Evolutionary conservation across 2,797 vertebrate species (phyloP), one percentile per base, ranked within the genome.

Genomic region (Danionella dracula): DNA sequence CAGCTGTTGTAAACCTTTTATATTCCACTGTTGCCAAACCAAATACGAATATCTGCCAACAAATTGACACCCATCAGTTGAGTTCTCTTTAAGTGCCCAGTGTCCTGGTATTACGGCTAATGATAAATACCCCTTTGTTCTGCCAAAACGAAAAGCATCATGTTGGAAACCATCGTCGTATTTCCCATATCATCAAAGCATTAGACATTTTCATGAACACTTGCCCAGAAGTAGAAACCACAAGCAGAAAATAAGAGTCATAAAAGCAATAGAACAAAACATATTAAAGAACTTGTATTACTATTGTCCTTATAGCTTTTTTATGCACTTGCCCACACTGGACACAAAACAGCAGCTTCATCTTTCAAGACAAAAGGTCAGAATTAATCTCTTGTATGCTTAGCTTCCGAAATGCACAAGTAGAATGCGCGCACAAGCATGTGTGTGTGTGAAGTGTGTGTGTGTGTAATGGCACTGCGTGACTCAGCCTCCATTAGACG

Each of bases 1-100:
- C 68, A 84, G 80, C 84, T 79, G 77, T 76, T 71, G 76, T 65
- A 76, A 80, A 73, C 66, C 6, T 76, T 84, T 76, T 75, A 57
- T 50, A 46, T 62, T 77, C 68, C 50, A 69, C 65, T 74, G 75
- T 71, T 69, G 9, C 79, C 45, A 74, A 82, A 79, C 72, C 70
- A 45, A 68, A 56, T 73, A 78, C 38, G 6, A 23, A 13, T 12
- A 40, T 66, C 65, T 74, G 78, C 77, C 80, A 81, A 75, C 65
- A 71, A 34, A 35, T 19, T 51, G 78, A 76, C 34, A 74, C 77
- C 73, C 54, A 66, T 29, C 70, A 67, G 76, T 83, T 78, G 71
- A 75, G 83, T 79, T 75, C 19, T 74, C 53, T 80, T 76, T 75
- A 84, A 84, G 81, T 78, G 73, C 76, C 48, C 57, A 23, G 64